Evolutionary conservation across 2,888 invertebrate genomes (phyloP), one percentile per base, ranked within the genome.

Genomic region (Micoletzkya japonica): DNA sequence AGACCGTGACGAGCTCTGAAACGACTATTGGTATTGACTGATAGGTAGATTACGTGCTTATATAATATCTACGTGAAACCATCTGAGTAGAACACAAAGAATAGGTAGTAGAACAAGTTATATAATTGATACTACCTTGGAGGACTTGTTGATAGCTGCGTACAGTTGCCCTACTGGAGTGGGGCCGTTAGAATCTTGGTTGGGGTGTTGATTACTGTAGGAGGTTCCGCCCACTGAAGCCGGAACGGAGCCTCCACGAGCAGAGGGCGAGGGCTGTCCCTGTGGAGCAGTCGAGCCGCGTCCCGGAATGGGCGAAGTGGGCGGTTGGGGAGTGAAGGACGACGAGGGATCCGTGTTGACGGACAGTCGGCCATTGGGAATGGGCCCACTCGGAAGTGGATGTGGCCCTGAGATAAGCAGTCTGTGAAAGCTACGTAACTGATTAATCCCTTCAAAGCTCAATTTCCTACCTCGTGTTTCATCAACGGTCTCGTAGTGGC

Each of bases 221-320:
- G n/a, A n/a, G n/a, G n/a, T n/a, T n/a, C 50, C 50, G 50, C n/a
- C 17, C 39, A 39, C 17, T 39, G 39, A 39, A 6, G 7, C 39
- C 17, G 7, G 7, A 10, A 6, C 17, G 39, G 17, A 39, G 7
- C 10, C 17, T 7, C 17, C 10, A 39, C 7, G 17, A 39, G 17
- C 7, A 10, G 39, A 39, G 17, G 39, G 17, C 39, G 17, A 39
- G 7, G 17, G 7, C 39, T 39, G 39, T 17, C 7, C 39, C 7
- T 17, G 39, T 7, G 39, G 17, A 39, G 7, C 39, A 10, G 7
- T 10, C 17, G 7, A 39, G 7, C 39, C 39, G 39, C 39, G 7
- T 39, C 39, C 68, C n/a, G 68, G 68, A 7, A 68, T 68, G 49
- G 68, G 68, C 17, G 68, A 68, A n/a, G 68, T 68, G 26, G 68